Evolutionary conservation across 2,113 vertebrate genomes (phyloP), one percentile per base, ranked within the genome.

Genomic region (Phaethon lepturus): DNA sequence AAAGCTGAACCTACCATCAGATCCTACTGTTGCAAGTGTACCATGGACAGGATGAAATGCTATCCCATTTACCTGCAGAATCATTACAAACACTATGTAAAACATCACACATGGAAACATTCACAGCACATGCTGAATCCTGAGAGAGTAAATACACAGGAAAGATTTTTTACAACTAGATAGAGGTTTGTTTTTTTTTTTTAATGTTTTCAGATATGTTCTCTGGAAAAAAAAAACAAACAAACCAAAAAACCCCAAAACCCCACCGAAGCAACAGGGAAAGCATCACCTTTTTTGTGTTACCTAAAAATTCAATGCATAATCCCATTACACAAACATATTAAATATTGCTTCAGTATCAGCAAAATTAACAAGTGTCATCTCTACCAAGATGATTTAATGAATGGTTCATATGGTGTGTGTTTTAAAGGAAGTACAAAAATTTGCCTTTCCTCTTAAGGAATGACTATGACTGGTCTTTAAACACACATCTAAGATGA

Each of bases 1-100:
- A 97, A 99, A 99, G 97, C 99, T 99, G 98, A 99, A 99, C 92
- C 99, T 98, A 0, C 99, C 99, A 25, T 99, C 99, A 26, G 99
- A 99, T 10, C 99, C 99, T 40, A 99, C 99, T 1, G 99, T 99
- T 9, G 99, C 98, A 94, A 99, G 98, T 3, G 99, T 99, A 55
- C 99, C 99, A 0, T 99, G 99, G 74, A 99, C 99, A 52, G 99
- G 99, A 90, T 99, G 99, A 98, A 99, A 99, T 7, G 99, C 98
- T 38, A 99, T 99, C 15, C 99, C 99, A 6, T 99, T 99, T 7
- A 99, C 99, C 99, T 99, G 97, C 44, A 72, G 35, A 82, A 7
- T 3, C 19, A 82, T 0, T 63, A 1, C 59, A 12, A 56, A 5
- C 9, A 16, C 63, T 14, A 69, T 3, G 44, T 53, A 3, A 62